phyloP scores from a whole-genome alignment of 1,140 invertebrate genomes.

The Neelides sp. region DNA sequence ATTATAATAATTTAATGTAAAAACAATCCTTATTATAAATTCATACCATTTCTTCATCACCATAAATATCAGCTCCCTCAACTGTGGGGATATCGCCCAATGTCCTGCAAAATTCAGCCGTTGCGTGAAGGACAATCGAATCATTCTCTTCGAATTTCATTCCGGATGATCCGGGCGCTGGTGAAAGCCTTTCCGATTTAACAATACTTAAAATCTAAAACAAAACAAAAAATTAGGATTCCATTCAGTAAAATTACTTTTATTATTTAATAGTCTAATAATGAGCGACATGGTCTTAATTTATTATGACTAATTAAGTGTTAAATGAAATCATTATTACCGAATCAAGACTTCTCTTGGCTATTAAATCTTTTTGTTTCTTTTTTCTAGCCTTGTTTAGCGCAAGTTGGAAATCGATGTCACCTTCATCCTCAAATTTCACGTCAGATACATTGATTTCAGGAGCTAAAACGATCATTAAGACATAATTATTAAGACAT shows the following conservation, averaged over 20 bases:
- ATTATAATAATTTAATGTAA: constrained; percentile 4
- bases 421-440: constrained; percentile 61
- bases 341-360: constrained; percentile 12
- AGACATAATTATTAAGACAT: too few species aligned
- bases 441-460: constrained; percentile 46
- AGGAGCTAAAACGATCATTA: too few species aligned
- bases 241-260: background rate
- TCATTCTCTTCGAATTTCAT: constrained; percentile 13
- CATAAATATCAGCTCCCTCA: constrained; percentile 74
- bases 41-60: constrained; percentile 64
- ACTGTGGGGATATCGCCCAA: constrained; percentile 86
- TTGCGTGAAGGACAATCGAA: constrained; percentile 75
- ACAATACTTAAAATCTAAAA: constrained; percentile 25
- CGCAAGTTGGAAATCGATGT: constrained; percentile 58
- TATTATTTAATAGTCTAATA: background rate
- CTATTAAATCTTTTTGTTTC: constrained; percentile 43
- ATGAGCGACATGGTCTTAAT: too few species aligned
- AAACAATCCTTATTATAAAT: constrained; percentile 14
- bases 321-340: constrained; percentile 1
- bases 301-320: background rate
- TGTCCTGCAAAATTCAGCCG: constrained; percentile 92
- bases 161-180: background rate
- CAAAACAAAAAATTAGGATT: constrained; percentile 4
- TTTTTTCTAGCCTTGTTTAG: constrained; percentile 59
- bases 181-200: background rate